Evolutionary conservation across 2,888 invertebrate species (phyloP).

Genomic region (Myopa testacea): DNA sequence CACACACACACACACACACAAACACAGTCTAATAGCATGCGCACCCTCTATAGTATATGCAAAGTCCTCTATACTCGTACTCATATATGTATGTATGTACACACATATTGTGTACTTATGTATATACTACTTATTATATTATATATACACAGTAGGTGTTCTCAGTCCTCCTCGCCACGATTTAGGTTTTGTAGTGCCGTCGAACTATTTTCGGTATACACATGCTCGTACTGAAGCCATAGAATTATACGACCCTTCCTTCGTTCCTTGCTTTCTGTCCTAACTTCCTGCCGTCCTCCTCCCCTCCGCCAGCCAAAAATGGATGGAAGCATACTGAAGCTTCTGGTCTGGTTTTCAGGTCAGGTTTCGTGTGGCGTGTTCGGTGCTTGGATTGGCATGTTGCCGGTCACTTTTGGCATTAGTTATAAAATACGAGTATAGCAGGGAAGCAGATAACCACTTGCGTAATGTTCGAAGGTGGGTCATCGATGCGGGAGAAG

Average conservation of each 20-base stretch:
- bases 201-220: conserved; percentile 25
- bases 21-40: not conserved
- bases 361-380: not conserved
- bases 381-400: conserved; percentile 10
- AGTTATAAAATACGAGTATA: conserved; percentile 18
- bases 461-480: not conserved
- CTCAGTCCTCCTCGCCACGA: conserved; percentile 9
- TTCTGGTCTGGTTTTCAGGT: conserved; percentile 8
- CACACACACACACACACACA: not conserved
- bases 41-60: not conserved
- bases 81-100: conserved; percentile 1
- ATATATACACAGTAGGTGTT: not conserved
- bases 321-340: not conserved
- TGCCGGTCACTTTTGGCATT: conserved; percentile 22
- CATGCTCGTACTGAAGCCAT: conserved; percentile 25
- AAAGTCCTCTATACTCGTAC: not conserved
- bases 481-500: not conserved
- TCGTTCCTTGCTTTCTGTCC: not conserved
- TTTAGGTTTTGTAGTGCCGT: conserved; percentile 27
- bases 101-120: not conserved
- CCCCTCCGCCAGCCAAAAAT: not conserved
- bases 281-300: not conserved
- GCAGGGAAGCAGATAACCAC: not conserved
- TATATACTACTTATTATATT: not conserved
- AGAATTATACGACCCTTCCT: conserved; percentile 11